Base-by-base conservation (phyloP, 1,140 invertebrate species). In the Conus betulinus region DNA sequence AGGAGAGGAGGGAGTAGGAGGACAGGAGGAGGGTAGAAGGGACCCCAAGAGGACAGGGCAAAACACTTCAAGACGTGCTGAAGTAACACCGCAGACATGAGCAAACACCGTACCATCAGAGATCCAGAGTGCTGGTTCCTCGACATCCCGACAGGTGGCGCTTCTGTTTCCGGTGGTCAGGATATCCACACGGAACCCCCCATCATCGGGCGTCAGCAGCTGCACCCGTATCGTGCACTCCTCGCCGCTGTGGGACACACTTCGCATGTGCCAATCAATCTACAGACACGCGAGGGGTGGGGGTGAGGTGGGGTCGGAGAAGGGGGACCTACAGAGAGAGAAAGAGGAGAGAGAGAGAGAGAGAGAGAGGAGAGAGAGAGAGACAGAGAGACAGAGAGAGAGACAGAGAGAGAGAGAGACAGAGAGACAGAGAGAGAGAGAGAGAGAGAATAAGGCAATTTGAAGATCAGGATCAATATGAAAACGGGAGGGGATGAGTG, bases 141-240 rank as follows among this genome's bases (percentile, higher is more conserved):
- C 25, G 15, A 87, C 25, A 51, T 87, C n/a, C n/a, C 51, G n/a
- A 74, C 27, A 25, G 23, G 27, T 15, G 27, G 67, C 53, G 25
- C 7, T 27, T 15, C 20, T 0, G 39, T 25, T 27, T 51, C 57
- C 74, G 8, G 20, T 63, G 63, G 63, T 71, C 17, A 71, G 63
- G 17, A 71, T 74, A 27, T 87, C 63, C 25, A 87, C 85, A 39
- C 74, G 60, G 67, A 87, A 87, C 25, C 74, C 85, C n/a, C 85
- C 85, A 74, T 87, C 74, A 71, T 91, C 8, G 81, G 89, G 53
- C 87, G 85, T 74, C 60, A 88, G 52, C 3, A 15, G 53, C 27
- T 39, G 27, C 27, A 79, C 39, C 39, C 39, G 53, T 7, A 82
- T 17, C 23, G 53, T 52, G 53, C 53, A 52, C 39, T 82, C 53